These are phyloP conservation scores for Sarcophaga subvicina DNA, from an alignment of 2,888 invertebrate genomes.

Conservation along the genomic window DNA sequence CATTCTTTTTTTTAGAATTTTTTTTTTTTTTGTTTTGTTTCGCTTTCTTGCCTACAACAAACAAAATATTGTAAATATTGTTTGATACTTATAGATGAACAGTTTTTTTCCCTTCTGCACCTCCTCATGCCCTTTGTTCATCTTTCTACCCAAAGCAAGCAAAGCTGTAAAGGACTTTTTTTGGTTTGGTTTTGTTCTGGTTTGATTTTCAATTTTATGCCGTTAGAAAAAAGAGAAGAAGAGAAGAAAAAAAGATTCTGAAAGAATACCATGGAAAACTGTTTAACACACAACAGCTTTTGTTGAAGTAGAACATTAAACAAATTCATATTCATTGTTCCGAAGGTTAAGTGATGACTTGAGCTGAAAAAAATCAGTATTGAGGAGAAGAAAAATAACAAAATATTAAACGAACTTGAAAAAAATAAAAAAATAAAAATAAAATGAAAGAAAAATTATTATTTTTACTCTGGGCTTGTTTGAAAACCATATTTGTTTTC, in stretches of 20 bases:
- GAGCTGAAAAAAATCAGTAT: constrained; percentile 17
- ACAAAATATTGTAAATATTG: constrained; percentile 52
- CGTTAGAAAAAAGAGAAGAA: not conserved
- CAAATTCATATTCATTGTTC: constrained; percentile 55
- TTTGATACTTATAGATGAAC: constrained; percentile 39
- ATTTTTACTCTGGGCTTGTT: not conserved
- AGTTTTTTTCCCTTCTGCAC: not conserved
- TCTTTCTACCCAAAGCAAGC: not conserved
- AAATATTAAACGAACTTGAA: constrained; percentile 39
- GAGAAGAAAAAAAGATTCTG: not conserved
- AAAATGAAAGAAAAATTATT: constrained; percentile 27
- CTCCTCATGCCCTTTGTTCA: not conserved
- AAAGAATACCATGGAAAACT: constrained; percentile 29
- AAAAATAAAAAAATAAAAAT: not conserved
- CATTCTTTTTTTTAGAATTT: not conserved
- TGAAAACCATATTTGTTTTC: constrained; percentile 22
- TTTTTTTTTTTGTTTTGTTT: constrained; percentile 12
- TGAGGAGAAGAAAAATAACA: not conserved
- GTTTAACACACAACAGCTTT: constrained; percentile 51
- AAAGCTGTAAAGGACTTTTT: constrained; percentile 22
- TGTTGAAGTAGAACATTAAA: constrained; percentile 41
- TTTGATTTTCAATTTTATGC: constrained; percentile 9
- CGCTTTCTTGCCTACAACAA: constrained; percentile 34
- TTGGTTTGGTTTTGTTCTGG: constrained; percentile 30
- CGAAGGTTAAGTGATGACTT: constrained; percentile 67